Percentiles rank a stretch among this genome's conserved stretches.
These are phyloP conservation scores for Resseliella maxima DNA, from an alignment of 2,888 invertebrate species.

Conservation along the genomic window DNA sequence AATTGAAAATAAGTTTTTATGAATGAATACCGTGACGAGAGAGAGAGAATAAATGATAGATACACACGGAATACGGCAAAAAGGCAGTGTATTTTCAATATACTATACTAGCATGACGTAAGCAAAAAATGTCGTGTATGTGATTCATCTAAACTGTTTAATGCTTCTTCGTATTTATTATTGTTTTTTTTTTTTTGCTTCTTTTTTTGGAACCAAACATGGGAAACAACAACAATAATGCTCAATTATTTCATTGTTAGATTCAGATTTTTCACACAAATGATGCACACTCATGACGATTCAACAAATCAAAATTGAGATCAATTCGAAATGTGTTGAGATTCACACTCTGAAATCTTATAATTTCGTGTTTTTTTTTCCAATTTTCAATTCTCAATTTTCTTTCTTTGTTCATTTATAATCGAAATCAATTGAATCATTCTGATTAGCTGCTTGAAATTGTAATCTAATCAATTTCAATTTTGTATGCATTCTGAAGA, in stretches of 20 bases:
- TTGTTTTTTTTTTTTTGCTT: background rate
- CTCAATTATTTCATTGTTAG: conserved; percentile 23
- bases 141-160: background rate
- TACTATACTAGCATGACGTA: background rate
- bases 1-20: conserved; percentile 56
- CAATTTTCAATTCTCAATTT: background rate
- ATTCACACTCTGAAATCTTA: too few species aligned
- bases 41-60: background rate
- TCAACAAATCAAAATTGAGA: background rate
- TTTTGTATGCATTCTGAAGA: background rate
- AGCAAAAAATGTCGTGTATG: background rate
- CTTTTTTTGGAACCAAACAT: background rate
- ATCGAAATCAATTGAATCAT: conserved; percentile 8
- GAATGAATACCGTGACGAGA: conserved; percentile 54
- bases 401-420: background rate
- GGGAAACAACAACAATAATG: background rate
- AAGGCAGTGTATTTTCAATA: background rate
- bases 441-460: background rate
- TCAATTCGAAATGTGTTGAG: background rate
- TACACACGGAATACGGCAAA: background rate
- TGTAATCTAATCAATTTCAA: conserved; percentile 33
- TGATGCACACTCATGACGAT: background rate
- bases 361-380: background rate
- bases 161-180: background rate
- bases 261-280: background rate